phyloP scores from a whole-genome alignment of 2,797 vertebrate genomes.

The Clarias laeviceps region DNA sequence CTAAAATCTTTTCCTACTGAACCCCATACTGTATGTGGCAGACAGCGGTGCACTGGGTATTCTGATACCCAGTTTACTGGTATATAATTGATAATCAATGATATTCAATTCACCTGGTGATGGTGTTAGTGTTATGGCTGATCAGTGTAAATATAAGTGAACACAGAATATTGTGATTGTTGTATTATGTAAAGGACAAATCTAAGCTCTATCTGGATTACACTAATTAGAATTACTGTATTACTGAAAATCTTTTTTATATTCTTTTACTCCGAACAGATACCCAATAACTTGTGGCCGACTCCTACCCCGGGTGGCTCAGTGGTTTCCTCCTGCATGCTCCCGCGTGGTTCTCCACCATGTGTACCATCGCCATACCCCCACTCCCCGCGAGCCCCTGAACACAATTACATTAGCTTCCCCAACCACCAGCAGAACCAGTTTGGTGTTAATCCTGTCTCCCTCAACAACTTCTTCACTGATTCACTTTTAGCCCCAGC shows the following conservation, averaged over 20 bases:
- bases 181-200: neutral
- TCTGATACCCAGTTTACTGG: no score
- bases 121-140: no score
- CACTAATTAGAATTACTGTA: neutral
- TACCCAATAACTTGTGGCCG: conserved; percentile 97
- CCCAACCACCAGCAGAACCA: conserved; percentile 96
- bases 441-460: conserved; percentile 84
- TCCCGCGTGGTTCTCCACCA: conserved; percentile 93
- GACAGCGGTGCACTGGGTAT: no score
- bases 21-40: no score
- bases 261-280: conserved; percentile 73
- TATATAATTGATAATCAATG: no score
- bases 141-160: neutral
- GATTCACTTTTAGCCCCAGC: conserved; percentile 90
- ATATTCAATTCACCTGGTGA: no score
- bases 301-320: conserved; percentile 80
- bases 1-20: no score
- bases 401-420: conserved; percentile 91
- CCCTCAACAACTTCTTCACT: conserved; percentile 97
- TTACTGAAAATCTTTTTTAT: neutral
- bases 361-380: conserved; percentile 89
- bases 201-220: neutral
- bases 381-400: conserved; percentile 84
- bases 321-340: conserved; percentile 94
- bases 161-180: neutral